Base-by-base conservation (phyloP, 64 coral and sea anemone genomes). In the Montipora capricornis region DNA sequence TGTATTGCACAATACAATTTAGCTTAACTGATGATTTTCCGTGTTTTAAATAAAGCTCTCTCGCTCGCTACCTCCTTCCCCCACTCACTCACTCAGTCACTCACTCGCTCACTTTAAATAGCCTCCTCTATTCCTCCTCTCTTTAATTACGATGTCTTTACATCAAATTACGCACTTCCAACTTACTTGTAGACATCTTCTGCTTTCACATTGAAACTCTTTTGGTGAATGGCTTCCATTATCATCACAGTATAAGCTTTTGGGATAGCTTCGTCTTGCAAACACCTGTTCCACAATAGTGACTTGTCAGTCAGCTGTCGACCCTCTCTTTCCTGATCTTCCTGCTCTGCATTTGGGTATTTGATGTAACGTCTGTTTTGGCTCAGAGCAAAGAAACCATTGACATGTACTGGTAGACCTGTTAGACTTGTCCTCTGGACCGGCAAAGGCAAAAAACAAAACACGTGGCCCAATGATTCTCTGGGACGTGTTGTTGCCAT, bases 391-490 rank as follows among this genome's bases (percentile, higher is more conserved):
- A 98, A 98, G 67, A 94, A 98, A n/a, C 97, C 95, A 77, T 98
- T 98, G 5, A 98, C 80, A 75, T 98, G 97, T 4, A 98, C 91
- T 12, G 97, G 97, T 10, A 98, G 86, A 37, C 97, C 97, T 13
- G 97, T 98, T 59, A 94, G 64, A 74, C 91, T 96, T 10, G 95
- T 95, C 53, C 70, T 83, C 50, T 99, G 94, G 52, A 95, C 79
- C 3, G 97, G 97, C 8, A 99, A 84, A 17, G 97, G 97, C 69
- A 99, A 80, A 52, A 96, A 99, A 78, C 97, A 99, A 80, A 99
- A 99, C 5, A 99, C 75, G 73, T 89, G 90, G 0, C 84, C 86
- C 47, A 64, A 70, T 3, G 16, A 15, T 10, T 86, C 19, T 22
- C 6, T 46, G 6, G 60, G 19, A 19, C 15, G 44, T 50, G 82